Evolutionary conservation across 1,140 invertebrate species (phyloP).

Genomic region (Philaenus spumarius): DNA sequence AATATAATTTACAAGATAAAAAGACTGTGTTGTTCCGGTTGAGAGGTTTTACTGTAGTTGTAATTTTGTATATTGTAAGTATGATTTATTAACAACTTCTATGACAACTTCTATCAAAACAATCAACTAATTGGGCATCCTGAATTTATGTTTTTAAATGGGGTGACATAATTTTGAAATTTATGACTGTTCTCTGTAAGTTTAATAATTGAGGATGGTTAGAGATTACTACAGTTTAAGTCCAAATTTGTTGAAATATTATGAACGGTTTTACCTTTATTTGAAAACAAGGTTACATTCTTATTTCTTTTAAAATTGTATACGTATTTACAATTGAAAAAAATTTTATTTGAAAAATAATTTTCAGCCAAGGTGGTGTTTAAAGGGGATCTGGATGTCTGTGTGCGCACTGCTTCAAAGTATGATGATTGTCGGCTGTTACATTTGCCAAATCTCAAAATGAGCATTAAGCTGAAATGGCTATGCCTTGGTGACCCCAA

Average conservation of each 20-base stretch:
- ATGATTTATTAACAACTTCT: no score
- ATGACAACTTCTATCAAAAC: no score
- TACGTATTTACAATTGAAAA: not conserved
- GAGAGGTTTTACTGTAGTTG: no score
- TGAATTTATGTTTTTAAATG: no score
- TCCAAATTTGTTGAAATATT: not conserved
- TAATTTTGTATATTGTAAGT: no score
- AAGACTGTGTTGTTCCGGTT: no score
- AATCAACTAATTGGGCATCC: no score
- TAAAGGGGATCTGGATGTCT: conserved; percentile 79
- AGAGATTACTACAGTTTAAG: not conserved
- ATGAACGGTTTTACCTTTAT: conserved; percentile 24
- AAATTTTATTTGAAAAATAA: not conserved
- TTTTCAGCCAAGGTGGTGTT: conserved; percentile 70
- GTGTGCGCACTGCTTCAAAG: conserved; percentile 93
- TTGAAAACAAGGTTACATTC: not conserved
- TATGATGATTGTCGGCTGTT: conserved; percentile 94
- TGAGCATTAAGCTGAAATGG: conserved; percentile 86
- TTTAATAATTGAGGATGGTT: no score
- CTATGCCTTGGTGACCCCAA: conserved; percentile 85
- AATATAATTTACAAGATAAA: no score
- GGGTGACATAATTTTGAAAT: no score
- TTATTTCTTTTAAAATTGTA: not conserved
- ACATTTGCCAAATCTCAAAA: conserved; percentile 81
- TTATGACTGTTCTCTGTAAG: no score